Base-by-base conservation (phyloP, 2,797 vertebrate genomes). In the Sebastes melanostomus region DNA sequence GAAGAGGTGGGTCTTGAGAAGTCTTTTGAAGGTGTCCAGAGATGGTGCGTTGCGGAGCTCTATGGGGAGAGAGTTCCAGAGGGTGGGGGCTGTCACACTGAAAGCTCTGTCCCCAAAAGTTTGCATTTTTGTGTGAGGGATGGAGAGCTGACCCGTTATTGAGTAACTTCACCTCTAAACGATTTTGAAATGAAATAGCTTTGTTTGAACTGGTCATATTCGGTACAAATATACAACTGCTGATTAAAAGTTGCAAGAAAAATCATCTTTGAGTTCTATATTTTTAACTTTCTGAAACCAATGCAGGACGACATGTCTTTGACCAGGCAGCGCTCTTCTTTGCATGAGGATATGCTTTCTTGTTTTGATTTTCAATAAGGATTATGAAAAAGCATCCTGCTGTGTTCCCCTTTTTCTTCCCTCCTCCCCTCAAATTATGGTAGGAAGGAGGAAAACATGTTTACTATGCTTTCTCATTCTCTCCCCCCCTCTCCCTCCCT, bases 381-480 rank as follows among this genome's bases (percentile, higher is more conserved):
- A 89, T 86, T 83, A 87, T 86, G 72, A 85, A 91, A 82, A 83
- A 50, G 55, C 63, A 71, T 76, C 86, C 83, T 63, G 72, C 87
- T 86, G 81, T 55, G 62, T 58, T 88, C 30, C 36, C 50, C 6
- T 32, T 66, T 83, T 76, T 72, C 68, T 16, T 11, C 54, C 77
- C 83, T 78, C 75, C 85, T 78, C 72, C 77, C 36, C 78, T 83
- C 78, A 88, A 89, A 92, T 90, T 88, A 90, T 81, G 77, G 84
- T 70, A 52, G 79, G 84, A 89, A 86, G 81, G 80, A 90, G 63
- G 75, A 90, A 91, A 92, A 90, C 87, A 87, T 92, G 89, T 94
- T 93, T 92, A 92, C 90, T 75, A 83, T 85, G 87, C 85, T 84
- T 88, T 85, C 75, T 87, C 89, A 90, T 86, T 81, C 88, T 85